Conservation (phyloP, 2,888 invertebrate species). For the Drosophila cracens region DNA sequence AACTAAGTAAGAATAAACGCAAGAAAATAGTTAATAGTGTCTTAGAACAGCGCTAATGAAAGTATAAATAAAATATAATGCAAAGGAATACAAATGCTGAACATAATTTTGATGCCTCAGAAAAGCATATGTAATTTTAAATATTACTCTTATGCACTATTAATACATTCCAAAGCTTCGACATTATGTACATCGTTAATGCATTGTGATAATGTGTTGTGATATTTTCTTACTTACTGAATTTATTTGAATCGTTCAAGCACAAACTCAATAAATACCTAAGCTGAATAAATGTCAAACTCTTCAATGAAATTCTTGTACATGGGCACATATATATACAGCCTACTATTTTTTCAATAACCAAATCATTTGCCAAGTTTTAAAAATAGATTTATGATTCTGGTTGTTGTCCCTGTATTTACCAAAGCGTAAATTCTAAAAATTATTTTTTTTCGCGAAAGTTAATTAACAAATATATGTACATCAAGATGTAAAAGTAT, state of each 20-base stretch:
- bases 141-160: not conserved
- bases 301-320: conserved; percentile 1
- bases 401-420: conserved; percentile 4
- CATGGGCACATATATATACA: conserved; percentile 2
- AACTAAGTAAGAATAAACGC: not conserved
- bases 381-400: conserved; percentile 43
- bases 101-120: not conserved
- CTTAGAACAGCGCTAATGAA: conserved; percentile 12
- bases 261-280: not conserved
- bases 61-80: conserved; percentile 3
- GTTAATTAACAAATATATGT: conserved; percentile 30
- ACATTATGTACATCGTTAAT: not conserved
- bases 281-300: not conserved
- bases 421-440: conserved; percentile 14
- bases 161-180: not conserved
- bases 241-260: not conserved
- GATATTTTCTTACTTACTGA: not conserved
- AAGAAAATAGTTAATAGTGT: not conserved
- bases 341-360: conserved; percentile 22
- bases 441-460: conserved; percentile 15
- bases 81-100: conserved; percentile 16
- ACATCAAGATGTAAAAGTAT: conserved; percentile 28
- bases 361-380: conserved; percentile 36
- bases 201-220: not conserved
- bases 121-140: not conserved